Evolutionary conservation across 2,113 vertebrate species (phyloP).

Genomic region (Lonchura striata): DNA sequence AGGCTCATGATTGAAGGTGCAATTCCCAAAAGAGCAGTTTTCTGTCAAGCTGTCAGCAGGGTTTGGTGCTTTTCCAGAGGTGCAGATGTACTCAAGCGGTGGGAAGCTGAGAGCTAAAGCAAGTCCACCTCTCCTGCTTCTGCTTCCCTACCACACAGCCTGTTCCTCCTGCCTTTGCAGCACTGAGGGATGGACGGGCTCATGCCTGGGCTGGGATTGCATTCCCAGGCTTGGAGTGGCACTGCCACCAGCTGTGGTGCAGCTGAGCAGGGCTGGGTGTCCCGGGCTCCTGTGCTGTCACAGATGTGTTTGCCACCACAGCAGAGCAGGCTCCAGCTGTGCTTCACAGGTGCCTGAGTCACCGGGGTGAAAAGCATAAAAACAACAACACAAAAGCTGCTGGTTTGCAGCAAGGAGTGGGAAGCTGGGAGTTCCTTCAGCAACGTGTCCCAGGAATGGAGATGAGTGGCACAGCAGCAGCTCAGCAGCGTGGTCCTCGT

Average conservation of each 20-base stretch:
- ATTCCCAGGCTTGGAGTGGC: background rate
- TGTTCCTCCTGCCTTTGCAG: background rate
- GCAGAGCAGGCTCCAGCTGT: background rate
- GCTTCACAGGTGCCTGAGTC: background rate
- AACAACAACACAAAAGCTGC: background rate
- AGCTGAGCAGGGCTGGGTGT: background rate
- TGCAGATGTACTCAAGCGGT: background rate
- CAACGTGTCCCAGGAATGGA: background rate
- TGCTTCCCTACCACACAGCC: background rate
- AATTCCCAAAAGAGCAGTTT: background rate
- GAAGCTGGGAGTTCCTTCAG: background rate
- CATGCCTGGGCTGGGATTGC: accelerated
- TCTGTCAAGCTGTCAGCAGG: background rate
- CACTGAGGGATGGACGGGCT: background rate
- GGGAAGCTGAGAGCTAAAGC: background rate
- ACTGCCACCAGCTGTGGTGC: background rate
- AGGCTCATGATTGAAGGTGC: background rate
- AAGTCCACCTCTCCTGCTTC: background rate
- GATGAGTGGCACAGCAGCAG: background rate
- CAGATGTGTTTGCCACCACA: background rate
- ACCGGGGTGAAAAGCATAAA: background rate
- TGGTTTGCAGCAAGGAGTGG: background rate
- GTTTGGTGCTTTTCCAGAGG: background rate
- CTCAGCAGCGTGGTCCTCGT: background rate
- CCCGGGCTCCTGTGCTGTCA: accelerated